phyloP scores from a whole-genome alignment of 2,888 invertebrate species.

The Ophonus ardosiacus region DNA sequence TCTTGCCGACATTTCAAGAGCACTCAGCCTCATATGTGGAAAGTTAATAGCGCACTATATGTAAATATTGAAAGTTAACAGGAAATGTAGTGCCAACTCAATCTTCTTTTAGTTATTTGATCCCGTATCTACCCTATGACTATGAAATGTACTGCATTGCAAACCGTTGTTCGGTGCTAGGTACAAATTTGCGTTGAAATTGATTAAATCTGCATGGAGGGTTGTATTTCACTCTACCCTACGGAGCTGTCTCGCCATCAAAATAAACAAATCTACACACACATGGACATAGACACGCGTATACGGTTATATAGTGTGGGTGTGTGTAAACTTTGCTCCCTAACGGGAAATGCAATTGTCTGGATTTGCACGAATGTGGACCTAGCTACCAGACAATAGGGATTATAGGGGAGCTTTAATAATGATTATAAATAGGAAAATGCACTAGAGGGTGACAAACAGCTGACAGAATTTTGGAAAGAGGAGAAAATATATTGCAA shows the following conservation, averaged over 20 bases:
- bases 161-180: background rate
- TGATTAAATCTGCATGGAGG: background rate
- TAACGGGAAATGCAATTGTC: background rate
- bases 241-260: background rate
- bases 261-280: background rate
- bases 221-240: background rate
- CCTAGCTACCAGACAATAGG: background rate
- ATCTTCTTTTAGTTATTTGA: background rate
- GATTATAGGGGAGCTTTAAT: background rate
- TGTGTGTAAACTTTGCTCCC: background rate
- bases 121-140: background rate
- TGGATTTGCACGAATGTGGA: background rate
- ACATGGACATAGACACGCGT: background rate
- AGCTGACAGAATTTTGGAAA: too few species aligned
- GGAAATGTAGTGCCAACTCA: too few species aligned
- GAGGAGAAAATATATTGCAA: too few species aligned
- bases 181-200: background rate
- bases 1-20: too few species aligned
- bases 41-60: too few species aligned
- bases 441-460: too few species aligned
- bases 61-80: background rate
- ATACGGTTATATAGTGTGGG: background rate
- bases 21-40: too few species aligned
- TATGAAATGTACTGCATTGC: background rate
- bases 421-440: too few species aligned